A percentile compares a stretch with the other conserved stretches of the same genome.
phyloP scores from a whole-genome alignment of 2,888 invertebrate species.

The Lasioglossum marginatum region DNA sequence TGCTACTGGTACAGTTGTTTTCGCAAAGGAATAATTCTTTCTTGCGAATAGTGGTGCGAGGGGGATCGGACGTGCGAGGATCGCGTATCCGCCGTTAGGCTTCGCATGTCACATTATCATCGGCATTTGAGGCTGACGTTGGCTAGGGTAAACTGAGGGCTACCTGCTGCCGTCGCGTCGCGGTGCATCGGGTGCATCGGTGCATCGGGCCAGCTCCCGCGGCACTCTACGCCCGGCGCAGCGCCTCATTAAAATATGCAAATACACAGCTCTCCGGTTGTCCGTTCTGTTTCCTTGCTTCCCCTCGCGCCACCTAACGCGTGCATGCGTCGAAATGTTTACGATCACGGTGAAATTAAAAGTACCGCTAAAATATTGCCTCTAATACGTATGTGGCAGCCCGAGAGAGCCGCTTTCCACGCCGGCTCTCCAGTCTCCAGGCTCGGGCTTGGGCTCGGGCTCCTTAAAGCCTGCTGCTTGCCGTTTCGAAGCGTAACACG shows the following conservation, averaged over 20 bases:
- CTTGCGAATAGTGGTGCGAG: neutral
- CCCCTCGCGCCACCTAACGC: constrained; percentile 58
- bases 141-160: constrained; percentile 58
- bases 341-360: constrained; percentile 84
- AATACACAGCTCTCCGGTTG: constrained; percentile 79
- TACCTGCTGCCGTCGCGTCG: constrained; percentile 69
- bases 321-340: constrained; percentile 81
- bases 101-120: constrained; percentile 78
- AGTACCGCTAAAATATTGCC: constrained; percentile 82
- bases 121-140: constrained; percentile 73
- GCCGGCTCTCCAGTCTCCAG: neutral
- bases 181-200: constrained; percentile 51
- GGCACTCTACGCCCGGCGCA: constrained; percentile 74
- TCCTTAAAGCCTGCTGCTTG: constrained; percentile 50
- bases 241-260: constrained; percentile 84
- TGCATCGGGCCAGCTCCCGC: constrained; percentile 69
- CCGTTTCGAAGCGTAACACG: constrained; percentile 41
- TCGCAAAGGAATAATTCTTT: neutral
- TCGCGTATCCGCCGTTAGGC: constrained; percentile 61
- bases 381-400: constrained; percentile 77
- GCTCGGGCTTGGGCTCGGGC: constrained; percentile 10
- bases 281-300: constrained; percentile 73
- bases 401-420: constrained; percentile 32
- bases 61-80: constrained; percentile 47
- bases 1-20: neutral